Base-by-base conservation (phyloP, 2,113 vertebrate genomes). In the Emydocephalus ijimae region DNA sequence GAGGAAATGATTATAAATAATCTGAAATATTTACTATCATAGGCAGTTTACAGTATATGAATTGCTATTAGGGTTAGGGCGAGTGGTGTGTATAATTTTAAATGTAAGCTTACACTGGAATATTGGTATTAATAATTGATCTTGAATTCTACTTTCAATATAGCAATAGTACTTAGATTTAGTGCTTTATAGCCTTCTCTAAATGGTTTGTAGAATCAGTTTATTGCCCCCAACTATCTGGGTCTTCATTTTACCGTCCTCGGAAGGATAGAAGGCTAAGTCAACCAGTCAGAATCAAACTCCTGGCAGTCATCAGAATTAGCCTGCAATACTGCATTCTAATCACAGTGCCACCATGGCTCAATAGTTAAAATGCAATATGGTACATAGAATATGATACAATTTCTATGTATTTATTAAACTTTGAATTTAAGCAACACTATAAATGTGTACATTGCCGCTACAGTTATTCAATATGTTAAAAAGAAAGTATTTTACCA, bases 1-100 rank as follows among this genome's bases (percentile, higher is more conserved):
- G 0, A 24, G 1, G 61, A 20, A 87, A 69, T 85, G 0, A 85
- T 93, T n/a, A 2, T 91, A 4, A 1, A 0, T 2, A 94, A 15
- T 61, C 69, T 89, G 61, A 94, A 69, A 10, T 93, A 81, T 90
- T 91, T 59, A 52, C 50, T 52, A 1, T 74, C 52, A 10, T 85
- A 59, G 24, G 10, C 43, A 43, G 69, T 95, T 90, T 1, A 52
- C 50, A 52, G 11, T 52, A 0, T 91, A 59, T 93, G 91, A 89
- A 88, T 59, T 1, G 61, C 45, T 96, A 0, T 0, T 0, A 39
- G 0, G 90, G 23, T 93, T 91, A 3, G 34, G 29, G 88, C 43
- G 43, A 59, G 69, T 91, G 39, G 10, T 74, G 5, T 20, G 11
- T 59, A 59, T 18, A 69, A n/a, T 48, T 86, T 86, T 86, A 74